phyloP scores from a whole-genome alignment of 2,113 vertebrate species.

The Cyphomyrus plagiostoma region DNA sequence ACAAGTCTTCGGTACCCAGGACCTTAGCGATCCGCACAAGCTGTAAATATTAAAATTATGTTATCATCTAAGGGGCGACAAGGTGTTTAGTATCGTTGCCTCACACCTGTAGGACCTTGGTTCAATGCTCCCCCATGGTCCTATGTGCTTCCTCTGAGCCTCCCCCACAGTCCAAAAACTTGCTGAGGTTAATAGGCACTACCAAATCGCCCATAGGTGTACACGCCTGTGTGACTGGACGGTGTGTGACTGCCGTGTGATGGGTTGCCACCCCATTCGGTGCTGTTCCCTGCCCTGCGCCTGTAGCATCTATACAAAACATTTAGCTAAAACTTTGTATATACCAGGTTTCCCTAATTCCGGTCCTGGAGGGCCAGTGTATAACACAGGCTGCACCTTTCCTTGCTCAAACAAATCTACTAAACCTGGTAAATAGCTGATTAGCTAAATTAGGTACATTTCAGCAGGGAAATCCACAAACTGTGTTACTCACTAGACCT shows the following conservation, averaged over 20 bases:
- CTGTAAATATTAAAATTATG: conserved; percentile 20
- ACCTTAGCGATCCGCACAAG: conserved; percentile 48
- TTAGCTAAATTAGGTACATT: not conserved
- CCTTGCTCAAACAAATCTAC: not conserved
- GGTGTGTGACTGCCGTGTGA: no score
- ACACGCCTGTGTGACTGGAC: no score
- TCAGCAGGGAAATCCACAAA: not conserved
- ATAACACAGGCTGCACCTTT: not conserved
- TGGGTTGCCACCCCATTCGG: no score
- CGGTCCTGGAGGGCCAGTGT: not conserved
- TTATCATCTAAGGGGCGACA: not conserved
- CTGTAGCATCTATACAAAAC: not conserved
- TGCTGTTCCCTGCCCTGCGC: no score
- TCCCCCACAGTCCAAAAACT: not conserved
- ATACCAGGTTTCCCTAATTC: not conserved
- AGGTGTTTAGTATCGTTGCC: not conserved
- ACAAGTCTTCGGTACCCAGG: conserved; percentile 49
- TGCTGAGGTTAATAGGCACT: not conserved
- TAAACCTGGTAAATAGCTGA: not conserved
- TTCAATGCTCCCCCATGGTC: not conserved
- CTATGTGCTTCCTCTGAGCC: not conserved
- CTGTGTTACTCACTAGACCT: not conserved
- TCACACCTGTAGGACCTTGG: not conserved
- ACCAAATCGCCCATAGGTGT: not conserved
- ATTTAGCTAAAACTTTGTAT: not conserved